Conservation (phyloP, 2,797 vertebrate species). For the Potorous gilbertii region DNA sequence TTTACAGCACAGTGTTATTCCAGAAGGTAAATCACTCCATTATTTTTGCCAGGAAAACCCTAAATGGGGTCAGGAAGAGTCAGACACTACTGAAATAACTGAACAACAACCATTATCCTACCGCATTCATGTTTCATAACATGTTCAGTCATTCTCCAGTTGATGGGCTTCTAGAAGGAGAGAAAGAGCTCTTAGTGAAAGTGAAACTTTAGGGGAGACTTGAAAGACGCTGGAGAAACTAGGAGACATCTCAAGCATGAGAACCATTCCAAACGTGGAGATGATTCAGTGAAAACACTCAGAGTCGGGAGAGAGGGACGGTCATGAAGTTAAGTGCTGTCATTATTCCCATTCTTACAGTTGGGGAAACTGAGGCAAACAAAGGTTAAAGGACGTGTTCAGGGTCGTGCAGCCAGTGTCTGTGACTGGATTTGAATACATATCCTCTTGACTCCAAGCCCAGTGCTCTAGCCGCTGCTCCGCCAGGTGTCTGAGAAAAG, state of each 20-base stretch:
- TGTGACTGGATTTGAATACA: background rate
- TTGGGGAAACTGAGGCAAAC: too few relatives aligned
- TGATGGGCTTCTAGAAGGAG: background rate
- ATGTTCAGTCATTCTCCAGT: background rate
- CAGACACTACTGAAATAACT: background rate
- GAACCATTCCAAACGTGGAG: too few relatives aligned
- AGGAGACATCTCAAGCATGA: too few relatives aligned
- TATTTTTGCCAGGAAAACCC: background rate
- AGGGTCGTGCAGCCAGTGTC: background rate
- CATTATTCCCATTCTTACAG: too few relatives aligned
- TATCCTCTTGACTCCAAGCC: background rate
- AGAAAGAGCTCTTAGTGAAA: background rate
- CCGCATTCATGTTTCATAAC: background rate
- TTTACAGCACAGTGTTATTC: background rate
- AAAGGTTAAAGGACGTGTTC: too few relatives aligned
- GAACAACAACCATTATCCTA: background rate
- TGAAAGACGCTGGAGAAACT: too few relatives aligned
- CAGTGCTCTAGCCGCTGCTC: background rate
- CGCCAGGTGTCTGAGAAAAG: background rate
- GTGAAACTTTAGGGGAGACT: too few relatives aligned
- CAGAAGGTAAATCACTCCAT: background rate
- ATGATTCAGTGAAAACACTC: too few relatives aligned
- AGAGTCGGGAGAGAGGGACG: too few relatives aligned
- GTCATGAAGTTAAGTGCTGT: too few relatives aligned
- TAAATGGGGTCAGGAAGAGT: background rate